These are phyloP conservation scores for Halocynthia aurantium DNA, from an alignment of 23 tunicate species.

Conservation along the genomic window DNA sequence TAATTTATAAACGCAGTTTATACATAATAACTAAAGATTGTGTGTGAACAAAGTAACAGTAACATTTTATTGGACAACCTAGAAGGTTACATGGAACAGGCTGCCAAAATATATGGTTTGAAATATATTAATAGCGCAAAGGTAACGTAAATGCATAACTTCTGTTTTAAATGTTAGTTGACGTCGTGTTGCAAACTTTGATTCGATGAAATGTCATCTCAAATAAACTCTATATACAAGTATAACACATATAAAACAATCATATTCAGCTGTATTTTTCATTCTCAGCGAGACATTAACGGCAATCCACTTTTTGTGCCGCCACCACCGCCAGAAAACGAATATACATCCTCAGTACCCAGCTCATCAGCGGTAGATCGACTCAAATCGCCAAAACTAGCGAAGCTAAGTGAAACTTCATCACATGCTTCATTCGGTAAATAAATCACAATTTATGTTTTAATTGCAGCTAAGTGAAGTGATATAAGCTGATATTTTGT, in stretches of 20 bases:
- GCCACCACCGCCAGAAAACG: slow-evolving; percentile 82
- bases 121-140: background rate
- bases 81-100: no score
- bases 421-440: no score
- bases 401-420: no score
- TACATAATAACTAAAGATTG: no score
- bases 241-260: background rate
- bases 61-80: no score
- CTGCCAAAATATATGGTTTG: background rate
- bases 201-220: background rate
- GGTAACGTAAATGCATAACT: background rate
- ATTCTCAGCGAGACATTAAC: slow-evolving; percentile 47
- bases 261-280: background rate
- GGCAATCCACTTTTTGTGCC: slow-evolving; percentile 85
- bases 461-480: no score
- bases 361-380: background rate
- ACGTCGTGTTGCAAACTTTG: background rate
- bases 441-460: no score
- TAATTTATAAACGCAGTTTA: no score
- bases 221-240: background rate
- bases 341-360: background rate
- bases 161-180: no score
- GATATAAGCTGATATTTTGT: no score
- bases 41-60: no score
- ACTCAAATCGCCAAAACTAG: no score